A percentile compares a stretch with the other conserved stretches of the same genome.
Evolutionary conservation across 2,888 invertebrate species (phyloP).

Genomic region (Hymenopus coronatus): DNA sequence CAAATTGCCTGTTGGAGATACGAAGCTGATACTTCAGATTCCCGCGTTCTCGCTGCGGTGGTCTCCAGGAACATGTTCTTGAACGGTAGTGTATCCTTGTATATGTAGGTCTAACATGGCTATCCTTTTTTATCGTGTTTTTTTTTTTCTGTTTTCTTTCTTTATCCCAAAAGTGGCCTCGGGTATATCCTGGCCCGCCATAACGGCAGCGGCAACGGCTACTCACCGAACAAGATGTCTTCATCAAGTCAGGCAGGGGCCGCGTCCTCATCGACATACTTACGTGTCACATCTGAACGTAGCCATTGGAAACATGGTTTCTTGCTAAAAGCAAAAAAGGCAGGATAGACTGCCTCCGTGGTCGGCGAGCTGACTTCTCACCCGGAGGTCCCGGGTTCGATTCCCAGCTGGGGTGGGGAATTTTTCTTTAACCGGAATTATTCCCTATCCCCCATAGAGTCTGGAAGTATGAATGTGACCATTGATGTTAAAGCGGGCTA

Average conservation of each 20-base stretch:
- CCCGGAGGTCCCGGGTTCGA: too few species aligned
- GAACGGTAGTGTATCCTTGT: conserved; percentile 1
- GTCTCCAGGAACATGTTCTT: neutral
- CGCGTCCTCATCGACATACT: neutral
- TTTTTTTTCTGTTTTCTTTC: neutral
- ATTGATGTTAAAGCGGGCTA: too few species aligned
- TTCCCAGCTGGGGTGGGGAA: too few species aligned
- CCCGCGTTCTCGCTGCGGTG: neutral
- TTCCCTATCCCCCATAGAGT: too few species aligned
- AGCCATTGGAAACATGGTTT: neutral
- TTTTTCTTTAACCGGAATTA: too few species aligned
- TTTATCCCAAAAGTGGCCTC: conserved; percentile 15
- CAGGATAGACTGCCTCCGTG: too few species aligned
- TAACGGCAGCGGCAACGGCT: conserved; percentile 3
- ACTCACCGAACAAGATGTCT: conserved; percentile 17
- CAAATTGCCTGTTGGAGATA: neutral
- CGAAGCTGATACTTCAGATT: neutral
- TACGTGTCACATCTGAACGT: neutral
- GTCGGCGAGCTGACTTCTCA: too few species aligned
- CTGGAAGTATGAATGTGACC: too few species aligned
- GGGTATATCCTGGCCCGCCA: conserved; percentile 15
- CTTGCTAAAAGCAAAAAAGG: too few species aligned
- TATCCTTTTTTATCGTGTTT: neutral
- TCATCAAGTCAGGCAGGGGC: neutral
- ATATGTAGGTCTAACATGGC: neutral